These are phyloP conservation scores for Rhizomys pruinosus DNA, from an alignment of 2,113 vertebrate genomes.

Conservation along the genomic window DNA sequence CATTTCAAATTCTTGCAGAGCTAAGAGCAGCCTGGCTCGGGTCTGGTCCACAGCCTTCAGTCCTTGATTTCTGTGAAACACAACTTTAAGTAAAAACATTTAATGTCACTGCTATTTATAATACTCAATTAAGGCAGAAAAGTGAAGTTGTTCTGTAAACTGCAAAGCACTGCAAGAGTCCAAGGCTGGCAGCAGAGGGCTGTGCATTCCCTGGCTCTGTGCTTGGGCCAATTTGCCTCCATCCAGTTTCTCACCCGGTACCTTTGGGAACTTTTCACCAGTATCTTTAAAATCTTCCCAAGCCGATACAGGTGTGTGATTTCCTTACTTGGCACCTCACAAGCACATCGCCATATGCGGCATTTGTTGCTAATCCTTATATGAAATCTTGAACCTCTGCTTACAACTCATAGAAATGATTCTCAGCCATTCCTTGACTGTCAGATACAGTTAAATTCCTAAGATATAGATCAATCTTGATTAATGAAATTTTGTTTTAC, in stretches of 20 bases:
- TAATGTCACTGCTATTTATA: background rate
- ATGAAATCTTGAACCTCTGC: background rate
- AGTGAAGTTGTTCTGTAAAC: background rate
- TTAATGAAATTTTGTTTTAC: background rate
- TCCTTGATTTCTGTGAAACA: background rate
- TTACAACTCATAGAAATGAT: constrained; percentile 25
- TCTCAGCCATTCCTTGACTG: constrained; percentile 13
- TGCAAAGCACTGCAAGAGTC: background rate
- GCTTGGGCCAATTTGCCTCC: background rate
- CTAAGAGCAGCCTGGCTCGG: background rate
- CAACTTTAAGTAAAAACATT: background rate
- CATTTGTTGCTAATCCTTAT: background rate
- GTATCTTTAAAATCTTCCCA: background rate
- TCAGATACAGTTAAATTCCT: constrained; percentile 21
- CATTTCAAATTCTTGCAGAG: background rate
- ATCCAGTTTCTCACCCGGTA: background rate
- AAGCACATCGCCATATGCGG: background rate
- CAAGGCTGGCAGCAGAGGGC: background rate
- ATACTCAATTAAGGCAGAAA: background rate
- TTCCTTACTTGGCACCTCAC: background rate
- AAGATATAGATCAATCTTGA: constrained; percentile 7
- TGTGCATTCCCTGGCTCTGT: background rate
- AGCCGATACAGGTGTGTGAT: background rate
- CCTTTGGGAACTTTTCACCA: background rate
- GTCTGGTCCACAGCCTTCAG: background rate